Evolutionary conservation across 2,113 vertebrate genomes (phyloP).

Genomic region (Leucoraja erinaceus): DNA sequence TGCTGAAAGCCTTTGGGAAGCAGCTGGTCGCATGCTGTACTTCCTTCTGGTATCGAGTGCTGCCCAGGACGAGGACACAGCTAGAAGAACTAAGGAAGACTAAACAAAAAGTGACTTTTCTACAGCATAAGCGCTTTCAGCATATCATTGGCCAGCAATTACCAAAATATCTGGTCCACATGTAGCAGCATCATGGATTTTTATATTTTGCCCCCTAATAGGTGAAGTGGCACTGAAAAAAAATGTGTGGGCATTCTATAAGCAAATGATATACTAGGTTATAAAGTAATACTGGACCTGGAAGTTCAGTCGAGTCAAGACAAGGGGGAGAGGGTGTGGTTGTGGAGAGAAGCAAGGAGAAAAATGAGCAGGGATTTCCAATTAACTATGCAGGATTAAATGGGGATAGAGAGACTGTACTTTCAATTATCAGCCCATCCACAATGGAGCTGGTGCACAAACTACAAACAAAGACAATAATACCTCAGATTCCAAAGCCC

Average conservation of each 20-base stretch:
- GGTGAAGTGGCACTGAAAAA: neutral
- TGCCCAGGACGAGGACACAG: too few species aligned
- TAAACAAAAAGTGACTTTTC: neutral
- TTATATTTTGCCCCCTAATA: neutral
- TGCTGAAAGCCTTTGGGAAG: neutral
- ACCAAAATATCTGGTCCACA: neutral
- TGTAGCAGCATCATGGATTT: neutral
- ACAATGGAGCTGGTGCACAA: neutral
- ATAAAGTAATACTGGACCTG: neutral
- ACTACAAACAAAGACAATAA: neutral
- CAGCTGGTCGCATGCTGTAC: neutral
- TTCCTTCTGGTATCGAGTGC: neutral
- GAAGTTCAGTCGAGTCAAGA: neutral
- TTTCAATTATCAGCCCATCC: neutral
- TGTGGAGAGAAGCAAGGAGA: neutral
- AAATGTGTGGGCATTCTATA: neutral
- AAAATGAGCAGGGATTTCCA: neutral
- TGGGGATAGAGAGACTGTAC: neutral
- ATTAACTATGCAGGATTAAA: neutral
- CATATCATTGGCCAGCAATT: neutral
- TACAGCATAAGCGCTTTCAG: neutral
- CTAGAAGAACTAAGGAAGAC: neutral
- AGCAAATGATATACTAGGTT: neutral
- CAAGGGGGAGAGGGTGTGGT: too few species aligned
- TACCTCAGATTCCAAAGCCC: too few species aligned